phyloP scores from a whole-genome alignment of 1,140 invertebrate genomes.

The Drosophila busckii region DNA sequence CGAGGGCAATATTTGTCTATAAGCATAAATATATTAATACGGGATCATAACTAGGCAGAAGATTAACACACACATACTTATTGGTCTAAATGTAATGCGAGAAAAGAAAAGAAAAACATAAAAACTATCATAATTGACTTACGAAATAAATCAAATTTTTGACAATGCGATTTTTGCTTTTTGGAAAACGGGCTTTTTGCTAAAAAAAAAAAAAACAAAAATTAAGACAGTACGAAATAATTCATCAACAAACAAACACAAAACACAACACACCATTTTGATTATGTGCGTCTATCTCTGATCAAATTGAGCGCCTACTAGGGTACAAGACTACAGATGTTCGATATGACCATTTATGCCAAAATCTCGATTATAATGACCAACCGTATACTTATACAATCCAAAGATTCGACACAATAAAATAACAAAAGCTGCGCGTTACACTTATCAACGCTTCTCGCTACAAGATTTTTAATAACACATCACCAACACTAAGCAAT shows the following conservation, averaged over 20 bases:
- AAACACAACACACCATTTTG: constrained; percentile 36
- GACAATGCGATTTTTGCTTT: constrained; percentile 73
- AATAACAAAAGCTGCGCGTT: no score
- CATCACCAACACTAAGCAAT: no score
- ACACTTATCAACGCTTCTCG: no score
- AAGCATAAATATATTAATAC: constrained; percentile 32
- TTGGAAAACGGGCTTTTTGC: constrained; percentile 73
- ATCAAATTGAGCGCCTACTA: no score
- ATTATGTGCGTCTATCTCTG: no score
- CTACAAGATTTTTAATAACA: no score
- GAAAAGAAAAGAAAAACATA: constrained; percentile 23
- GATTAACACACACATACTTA: constrained; percentile 28
- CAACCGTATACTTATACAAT: no score
- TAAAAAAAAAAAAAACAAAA: constrained; percentile 29
- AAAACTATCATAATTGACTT: constrained; percentile 58
- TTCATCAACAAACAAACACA: constrained; percentile 13
- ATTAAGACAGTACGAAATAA: constrained; percentile 25
- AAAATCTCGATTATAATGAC: no score
- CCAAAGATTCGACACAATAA: no score
- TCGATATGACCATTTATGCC: no score
- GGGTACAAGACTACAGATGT: no score
- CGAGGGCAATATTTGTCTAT: constrained; percentile 69
- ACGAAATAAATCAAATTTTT: constrained; percentile 70
- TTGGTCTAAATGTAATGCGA: constrained; percentile 45
- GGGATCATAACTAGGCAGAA: constrained; percentile 21